phyloP scores from a whole-genome alignment of 2,888 invertebrate species.

The Lumbricus terrestris region DNA sequence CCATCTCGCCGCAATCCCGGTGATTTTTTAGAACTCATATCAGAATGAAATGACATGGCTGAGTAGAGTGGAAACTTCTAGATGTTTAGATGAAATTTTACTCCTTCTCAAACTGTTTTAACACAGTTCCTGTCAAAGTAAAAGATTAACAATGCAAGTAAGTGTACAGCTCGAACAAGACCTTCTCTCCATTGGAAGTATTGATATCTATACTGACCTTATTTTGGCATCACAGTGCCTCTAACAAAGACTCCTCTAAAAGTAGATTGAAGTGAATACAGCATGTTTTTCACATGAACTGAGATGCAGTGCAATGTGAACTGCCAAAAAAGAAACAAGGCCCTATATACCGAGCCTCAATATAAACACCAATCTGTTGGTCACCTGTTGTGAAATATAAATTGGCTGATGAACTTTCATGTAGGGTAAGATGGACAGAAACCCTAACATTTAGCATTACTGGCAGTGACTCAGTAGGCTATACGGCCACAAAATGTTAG shows the following conservation, averaged over 20 bases:
- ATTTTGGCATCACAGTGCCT: background rate
- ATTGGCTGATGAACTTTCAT: too few species aligned
- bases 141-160: background rate
- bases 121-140: background rate
- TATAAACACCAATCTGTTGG: too few species aligned
- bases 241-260: background rate
- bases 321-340: too few species aligned
- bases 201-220: background rate
- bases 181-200: background rate
- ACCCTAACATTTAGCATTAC: too few species aligned
- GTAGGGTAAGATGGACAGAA: too few species aligned
- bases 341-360: too few species aligned
- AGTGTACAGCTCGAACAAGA: background rate
- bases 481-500: too few species aligned
- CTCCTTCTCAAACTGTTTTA: background rate
- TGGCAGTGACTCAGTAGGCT: too few species aligned
- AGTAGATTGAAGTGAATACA: too few species aligned
- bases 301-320: too few species aligned
- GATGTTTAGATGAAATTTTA: background rate
- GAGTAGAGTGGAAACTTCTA: background rate
- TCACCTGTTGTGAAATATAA: too few species aligned
- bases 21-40: background rate
- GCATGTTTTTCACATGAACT: too few species aligned
- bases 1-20: background rate
- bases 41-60: background rate